Evolutionary conservation across 2,888 invertebrate genomes (phyloP), one percentile per base, ranked within the genome.

Genomic region (Glaucopsyche alexis): DNA sequence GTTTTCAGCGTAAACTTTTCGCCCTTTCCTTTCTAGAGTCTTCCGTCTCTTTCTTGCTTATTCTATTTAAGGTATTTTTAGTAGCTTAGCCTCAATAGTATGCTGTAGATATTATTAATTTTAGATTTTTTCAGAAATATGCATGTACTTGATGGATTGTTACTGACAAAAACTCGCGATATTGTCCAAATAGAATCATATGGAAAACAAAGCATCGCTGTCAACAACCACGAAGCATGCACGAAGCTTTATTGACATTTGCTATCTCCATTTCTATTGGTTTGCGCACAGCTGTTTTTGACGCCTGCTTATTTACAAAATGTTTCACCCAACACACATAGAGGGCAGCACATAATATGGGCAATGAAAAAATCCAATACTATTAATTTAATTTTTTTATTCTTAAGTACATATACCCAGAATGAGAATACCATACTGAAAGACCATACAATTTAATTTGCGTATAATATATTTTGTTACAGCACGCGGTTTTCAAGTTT

Each of bases 231-330:
- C 71, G 71, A 52, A 71, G 73, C 74, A 71, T 11, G 55, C 52
- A 52, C 71, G 71, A 52, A 71, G 73, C 77, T 77, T 77, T 87
- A 87, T 87, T 88, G 87, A 87, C 85, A 86, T 77, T 74, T 76
- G 65, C 50, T 64, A 71, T 67, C 81, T 72, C 38, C 71, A 73
- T 77, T 80, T 77, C 86, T 85, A 92, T 92, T 92, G 91, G 93
- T 77, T 77, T 73, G 73, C 72, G 76, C 81, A 87, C 93, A 93
- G 93, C 93, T 93, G 93, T 89, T 93, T 91, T 91, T 91, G 91
- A 92, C 90, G 80, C 78, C 72, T 77, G 71, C 72, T 76, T 73
- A 16, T 64, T 73, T 71, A 75, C 14, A 6, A 52, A 16, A 40
- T 74, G 7, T 73, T 40, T 55, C 40, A 74, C 76, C 19, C 69